Conservation (phyloP, 2,888 invertebrate species). For the Abrostola triplasia region DNA sequence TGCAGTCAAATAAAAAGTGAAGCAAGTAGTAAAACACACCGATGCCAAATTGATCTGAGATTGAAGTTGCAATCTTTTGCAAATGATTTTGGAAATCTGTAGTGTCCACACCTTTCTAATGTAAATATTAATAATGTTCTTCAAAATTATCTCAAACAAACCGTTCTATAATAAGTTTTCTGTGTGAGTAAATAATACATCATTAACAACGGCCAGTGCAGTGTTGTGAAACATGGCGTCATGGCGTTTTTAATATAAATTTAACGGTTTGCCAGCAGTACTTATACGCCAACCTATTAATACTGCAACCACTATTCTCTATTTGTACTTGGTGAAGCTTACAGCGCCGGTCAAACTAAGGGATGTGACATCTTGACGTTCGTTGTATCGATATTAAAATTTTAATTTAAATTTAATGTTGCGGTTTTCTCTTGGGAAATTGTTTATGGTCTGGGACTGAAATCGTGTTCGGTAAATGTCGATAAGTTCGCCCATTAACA, state of each 20-base stretch:
- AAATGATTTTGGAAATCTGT: too few species aligned
- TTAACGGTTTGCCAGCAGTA: slow-evolving; percentile 72
- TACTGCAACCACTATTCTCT: slow-evolving; percentile 78
- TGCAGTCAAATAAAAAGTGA: too few species aligned
- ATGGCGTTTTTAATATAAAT: slow-evolving; percentile 78
- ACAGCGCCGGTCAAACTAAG: slow-evolving; percentile 66
- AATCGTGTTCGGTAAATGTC: slow-evolving; percentile 43
- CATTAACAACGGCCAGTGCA: slow-evolving; percentile 30
- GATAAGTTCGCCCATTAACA: slow-evolving; percentile 51
- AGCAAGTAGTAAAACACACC: too few species aligned
- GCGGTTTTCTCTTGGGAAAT: slow-evolving; percentile 48
- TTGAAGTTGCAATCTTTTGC: too few species aligned
- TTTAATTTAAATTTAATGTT: slow-evolving; percentile 45
- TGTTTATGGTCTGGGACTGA: slow-evolving; percentile 41
- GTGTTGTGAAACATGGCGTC: slow-evolving; percentile 38
- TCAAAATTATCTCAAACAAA: background rate
- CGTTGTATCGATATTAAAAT: slow-evolving; percentile 52
- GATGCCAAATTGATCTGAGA: too few species aligned
- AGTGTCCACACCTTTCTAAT: too few species aligned
- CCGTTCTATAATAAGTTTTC: background rate
- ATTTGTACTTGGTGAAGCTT: slow-evolving; percentile 79
- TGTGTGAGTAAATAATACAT: slow-evolving; percentile 23
- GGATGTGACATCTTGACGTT: slow-evolving; percentile 56
- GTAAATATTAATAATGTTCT: too few species aligned
- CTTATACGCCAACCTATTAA: slow-evolving; percentile 72